Base-by-base conservation (phyloP, 2,113 vertebrate genomes). In the Takifugu flavidus region DNA sequence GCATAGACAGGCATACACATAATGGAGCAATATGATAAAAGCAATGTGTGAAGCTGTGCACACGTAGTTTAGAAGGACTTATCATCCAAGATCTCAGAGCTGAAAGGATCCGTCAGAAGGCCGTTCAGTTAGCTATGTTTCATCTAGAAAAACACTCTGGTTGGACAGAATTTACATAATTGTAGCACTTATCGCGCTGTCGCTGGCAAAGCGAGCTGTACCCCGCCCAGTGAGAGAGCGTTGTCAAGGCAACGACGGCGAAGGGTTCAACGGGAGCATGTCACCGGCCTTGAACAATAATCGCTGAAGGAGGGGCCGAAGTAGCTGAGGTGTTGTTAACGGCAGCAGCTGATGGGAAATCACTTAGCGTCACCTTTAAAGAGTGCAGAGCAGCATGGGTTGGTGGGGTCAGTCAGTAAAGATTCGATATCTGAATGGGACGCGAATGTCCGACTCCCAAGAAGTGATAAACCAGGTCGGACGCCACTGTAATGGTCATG, bases 141-240 rank as follows among this genome's bases (percentile, higher is more conserved):
- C 75, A 82, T 82, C 75, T 84, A 59, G 45, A 74, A 78, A 84
- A 85, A 82, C 86, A 84, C 82, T 86, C 83, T 74, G 53, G 63
- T 75, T 67, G 66, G 53, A 65, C 58, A 69, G 56, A 77, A 91
- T 91, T 90, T 87, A 83, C 91, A 91, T 92, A 90, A 92, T 90
- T 90, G 84, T 74, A 81, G 83, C 87, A 91, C 89, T 92, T 90
- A 91, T 90, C 72, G 27, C 42, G 26, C 82, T 72, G 87, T 87
- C 83, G 69, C 65, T 12, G 67, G 78, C 49, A 83, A 83, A 83
- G 73, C 72, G 75, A 89, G 81, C 53, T 49, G 60, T 62, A 58
- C 62, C 44, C 70, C 74, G 49, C 78, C 79, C 75, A 60, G 56
- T 42, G 59, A 49, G 58, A 79, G 71, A 82, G 75, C 65, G 85